Conservation (phyloP, 2,888 invertebrate species). For the Lissocephala sabroskyi region DNA sequence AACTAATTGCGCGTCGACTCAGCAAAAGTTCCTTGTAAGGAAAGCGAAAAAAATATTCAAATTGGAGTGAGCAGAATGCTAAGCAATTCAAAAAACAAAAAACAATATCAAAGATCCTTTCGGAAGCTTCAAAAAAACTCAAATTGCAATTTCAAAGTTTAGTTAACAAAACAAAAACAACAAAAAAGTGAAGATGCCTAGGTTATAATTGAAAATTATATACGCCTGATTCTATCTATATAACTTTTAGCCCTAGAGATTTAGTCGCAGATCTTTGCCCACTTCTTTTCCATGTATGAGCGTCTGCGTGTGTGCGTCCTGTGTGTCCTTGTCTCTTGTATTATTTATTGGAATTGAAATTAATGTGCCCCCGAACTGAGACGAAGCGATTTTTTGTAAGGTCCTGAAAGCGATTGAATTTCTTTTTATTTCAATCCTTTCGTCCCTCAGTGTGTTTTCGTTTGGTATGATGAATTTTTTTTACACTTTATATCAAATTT, state of each 20-base stretch:
- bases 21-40: neutral
- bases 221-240: slow-evolving; percentile 13
- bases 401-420: too few species aligned
- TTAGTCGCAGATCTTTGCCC: slow-evolving; percentile 38
- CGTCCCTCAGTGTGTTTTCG: slow-evolving; percentile 24
- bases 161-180: too few species aligned
- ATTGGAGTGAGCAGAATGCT: slow-evolving; percentile 20
- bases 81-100: slow-evolving; percentile 47
- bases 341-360: slow-evolving; percentile 57
- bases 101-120: too few species aligned
- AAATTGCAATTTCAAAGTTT: too few species aligned
- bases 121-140: too few species aligned
- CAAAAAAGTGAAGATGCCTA: slow-evolving; percentile 8
- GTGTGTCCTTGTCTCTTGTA: slow-evolving; percentile 18
- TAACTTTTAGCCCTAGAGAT: slow-evolving; percentile 44
- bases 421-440: too few species aligned
- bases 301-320: too few species aligned
- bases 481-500: slow-evolving; percentile 38
- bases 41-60: slow-evolving; percentile 17
- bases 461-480: slow-evolving; percentile 37
- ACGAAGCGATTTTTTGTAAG: too few species aligned
- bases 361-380: too few species aligned
- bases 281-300: slow-evolving; percentile 35
- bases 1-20: slow-evolving; percentile 35
- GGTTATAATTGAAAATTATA: slow-evolving; percentile 2